Percentiles rank a stretch among this genome's conserved stretches.
Evolutionary conservation across 2,797 vertebrate genomes (phyloP).

Genomic region (Triplophysa bombifrons): DNA sequence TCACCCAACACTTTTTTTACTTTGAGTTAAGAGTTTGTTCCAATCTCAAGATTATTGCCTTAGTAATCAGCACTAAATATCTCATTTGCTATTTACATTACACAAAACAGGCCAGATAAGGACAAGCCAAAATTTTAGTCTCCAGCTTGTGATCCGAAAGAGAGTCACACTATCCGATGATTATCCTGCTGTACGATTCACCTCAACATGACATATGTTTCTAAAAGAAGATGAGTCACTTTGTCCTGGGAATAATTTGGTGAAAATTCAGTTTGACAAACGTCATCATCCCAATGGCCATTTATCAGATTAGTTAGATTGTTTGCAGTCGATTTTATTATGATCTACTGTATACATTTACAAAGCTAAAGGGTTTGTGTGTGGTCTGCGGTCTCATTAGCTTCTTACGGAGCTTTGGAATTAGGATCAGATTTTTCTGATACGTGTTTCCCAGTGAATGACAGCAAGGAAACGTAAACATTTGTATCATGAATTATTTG

Average conservation of each 20-base stretch:
- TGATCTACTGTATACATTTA: neutral
- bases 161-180: constrained; percentile 27
- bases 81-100: neutral
- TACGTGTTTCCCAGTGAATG: neutral
- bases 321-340: neutral
- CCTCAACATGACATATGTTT: neutral
- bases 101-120: neutral
- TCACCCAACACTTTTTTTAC: neutral
- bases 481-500: neutral
- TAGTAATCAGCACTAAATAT: neutral
- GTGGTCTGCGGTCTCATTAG: constrained; percentile 10
- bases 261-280: constrained; percentile 4
- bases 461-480: neutral
- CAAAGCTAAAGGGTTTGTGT: constrained; percentile 1
- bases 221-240: neutral
- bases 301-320: constrained; percentile 1
- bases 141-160: neutral
- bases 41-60: neutral
- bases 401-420: constrained; percentile 22
- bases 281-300: neutral
- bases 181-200: neutral
- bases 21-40: neutral
- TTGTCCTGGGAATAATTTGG: neutral
- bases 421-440: neutral
- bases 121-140: neutral